These are phyloP conservation scores for Enteromius paludinosus DNA, from an alignment of 2,797 vertebrate genomes.

Conservation along the genomic window DNA sequence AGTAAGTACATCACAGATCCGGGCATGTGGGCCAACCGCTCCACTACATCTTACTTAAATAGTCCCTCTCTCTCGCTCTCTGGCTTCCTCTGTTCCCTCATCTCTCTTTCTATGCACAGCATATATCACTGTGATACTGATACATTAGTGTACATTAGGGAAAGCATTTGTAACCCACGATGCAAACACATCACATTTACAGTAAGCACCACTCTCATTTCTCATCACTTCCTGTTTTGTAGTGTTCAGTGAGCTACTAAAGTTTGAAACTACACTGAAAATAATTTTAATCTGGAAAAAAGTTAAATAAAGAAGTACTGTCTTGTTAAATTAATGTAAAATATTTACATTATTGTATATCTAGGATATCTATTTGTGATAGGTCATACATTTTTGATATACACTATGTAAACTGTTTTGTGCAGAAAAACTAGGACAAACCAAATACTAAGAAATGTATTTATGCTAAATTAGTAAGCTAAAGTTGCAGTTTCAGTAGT, in stretches of 20 bases:
- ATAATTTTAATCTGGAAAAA: not conserved
- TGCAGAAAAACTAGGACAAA: not conserved
- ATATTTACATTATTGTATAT: not conserved
- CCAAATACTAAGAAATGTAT: not conserved
- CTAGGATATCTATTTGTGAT: too few relatives aligned
- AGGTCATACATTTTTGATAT: not conserved
- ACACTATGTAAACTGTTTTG: not conserved
- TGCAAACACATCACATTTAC: slow-evolving; percentile 1
- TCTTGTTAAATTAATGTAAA: not conserved
- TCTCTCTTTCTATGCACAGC: slow-evolving; percentile 25
- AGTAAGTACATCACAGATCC: slow-evolving; percentile 59
- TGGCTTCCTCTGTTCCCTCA: slow-evolving; percentile 47
- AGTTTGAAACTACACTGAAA: not conserved
- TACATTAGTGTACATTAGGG: slow-evolving; percentile 24
- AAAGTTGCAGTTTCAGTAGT: not conserved
- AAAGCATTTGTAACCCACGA: not conserved
- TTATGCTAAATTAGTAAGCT: not conserved
- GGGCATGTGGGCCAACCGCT: slow-evolving; percentile 56
- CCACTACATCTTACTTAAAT: slow-evolving; percentile 47
- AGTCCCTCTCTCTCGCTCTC: slow-evolving; percentile 4
- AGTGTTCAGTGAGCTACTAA: not conserved
- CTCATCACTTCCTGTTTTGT: slow-evolving; percentile 6
- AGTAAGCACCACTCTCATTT: not conserved
- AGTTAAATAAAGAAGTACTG: not conserved
- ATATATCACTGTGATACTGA: slow-evolving; percentile 21